Base-by-base conservation (phyloP, 2,797 vertebrate genomes). In the Mus minutoides region DNA sequence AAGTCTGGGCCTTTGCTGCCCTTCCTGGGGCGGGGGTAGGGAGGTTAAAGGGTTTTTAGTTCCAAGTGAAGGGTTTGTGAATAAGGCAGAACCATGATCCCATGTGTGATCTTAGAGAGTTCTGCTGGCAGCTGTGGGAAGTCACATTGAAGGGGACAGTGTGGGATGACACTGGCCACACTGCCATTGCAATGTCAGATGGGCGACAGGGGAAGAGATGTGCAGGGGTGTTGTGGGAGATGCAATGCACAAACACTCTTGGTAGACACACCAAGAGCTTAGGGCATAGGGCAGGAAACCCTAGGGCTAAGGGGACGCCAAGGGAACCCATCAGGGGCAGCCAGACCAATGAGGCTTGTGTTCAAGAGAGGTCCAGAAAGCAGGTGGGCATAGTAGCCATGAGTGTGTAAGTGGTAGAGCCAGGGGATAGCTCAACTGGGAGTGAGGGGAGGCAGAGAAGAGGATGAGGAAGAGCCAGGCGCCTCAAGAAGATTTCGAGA, bases 1-100 rank as follows among this genome's bases (percentile, higher is more conserved):
- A 93, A 82, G 91, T 93, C 62, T 92, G 64, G 37, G 92, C 95
- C 91, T 93, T 11, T 69, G 13, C n/a, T 19, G 83, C 40, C 76
- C 76, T 95, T 83, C 60, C 31, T 31, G 69, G 86, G 46, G 56
- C 0, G 12, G 40, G 40, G 2, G 24, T 2, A n/a, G 29, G 5
- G 5, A 31, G 76, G 1, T 77, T 3, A 26, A 60, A 56, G 46
- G 60, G 9, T 60, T 14, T 60, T 14, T 43, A 14, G 29, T 49
- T 49, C 13, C 6, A 6, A 83, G 71, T 2, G 49, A 19, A 17
- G 29, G 40, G 26, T 58, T 34, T 40, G 34, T 54, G 71, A 73
- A 37, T 77, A 49, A 58, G 80, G 26, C 54, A 78, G n/a, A 19
- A 26, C 43, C 0, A 1, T 1, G 62, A 21, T 21, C 40, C 3